Evolutionary conservation across 2,113 vertebrate species (phyloP).

Genomic region (Corythornis vintsioides): DNA sequence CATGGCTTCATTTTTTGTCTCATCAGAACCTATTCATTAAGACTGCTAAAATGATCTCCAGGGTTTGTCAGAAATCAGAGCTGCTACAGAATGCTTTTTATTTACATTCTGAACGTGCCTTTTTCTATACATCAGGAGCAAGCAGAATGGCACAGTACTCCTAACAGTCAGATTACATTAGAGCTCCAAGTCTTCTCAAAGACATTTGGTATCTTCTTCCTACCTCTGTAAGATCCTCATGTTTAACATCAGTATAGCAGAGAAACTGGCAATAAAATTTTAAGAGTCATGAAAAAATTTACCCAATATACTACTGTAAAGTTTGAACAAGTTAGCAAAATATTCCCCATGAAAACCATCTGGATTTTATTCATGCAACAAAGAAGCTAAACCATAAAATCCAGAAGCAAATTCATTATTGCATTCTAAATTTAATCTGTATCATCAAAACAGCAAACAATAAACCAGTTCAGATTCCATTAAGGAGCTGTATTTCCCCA

Average conservation of each 20-base stretch:
- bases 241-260: background rate
- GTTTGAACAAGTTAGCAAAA: background rate
- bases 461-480: background rate
- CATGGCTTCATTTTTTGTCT: background rate
- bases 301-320: background rate
- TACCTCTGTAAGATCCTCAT: background rate
- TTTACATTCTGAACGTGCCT: background rate
- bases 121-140: background rate
- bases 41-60: background rate
- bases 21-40: background rate
- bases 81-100: background rate
- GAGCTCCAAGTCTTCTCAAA: background rate
- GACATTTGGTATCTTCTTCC: background rate
- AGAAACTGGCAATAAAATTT: background rate
- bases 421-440: background rate
- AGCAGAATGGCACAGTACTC: background rate
- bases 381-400: background rate
- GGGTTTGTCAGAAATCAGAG: background rate
- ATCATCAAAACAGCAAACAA: background rate
- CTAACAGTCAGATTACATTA: background rate
- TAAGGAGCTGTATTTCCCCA: background rate
- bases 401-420: background rate
- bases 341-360: background rate
- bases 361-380: conserved; percentile 3
- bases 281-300: background rate